Evolutionary conservation across 2,113 vertebrate species (phyloP).

Genomic region (Acanthochromis polyacanthus): DNA sequence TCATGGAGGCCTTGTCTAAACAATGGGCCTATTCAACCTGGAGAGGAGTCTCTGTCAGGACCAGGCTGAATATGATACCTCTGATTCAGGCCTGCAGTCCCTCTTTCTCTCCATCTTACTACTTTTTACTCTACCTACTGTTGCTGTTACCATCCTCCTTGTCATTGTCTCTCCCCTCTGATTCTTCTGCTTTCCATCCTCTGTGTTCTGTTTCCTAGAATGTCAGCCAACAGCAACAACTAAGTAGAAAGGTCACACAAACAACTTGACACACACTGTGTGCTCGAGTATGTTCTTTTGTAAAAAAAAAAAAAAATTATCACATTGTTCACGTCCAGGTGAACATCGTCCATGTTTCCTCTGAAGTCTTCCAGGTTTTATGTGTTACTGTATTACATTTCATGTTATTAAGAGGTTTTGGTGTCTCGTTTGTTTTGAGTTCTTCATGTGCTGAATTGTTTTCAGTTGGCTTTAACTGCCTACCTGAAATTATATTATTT

Average conservation of each 20-base stretch:
- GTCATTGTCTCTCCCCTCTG: constrained; percentile 1
- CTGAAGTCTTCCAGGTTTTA: constrained; percentile 18
- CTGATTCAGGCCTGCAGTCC: constrained; percentile 74
- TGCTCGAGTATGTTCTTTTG: constrained; percentile 7
- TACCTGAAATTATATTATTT: neutral
- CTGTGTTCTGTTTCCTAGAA: constrained; percentile 10
- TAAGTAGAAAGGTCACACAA: neutral
- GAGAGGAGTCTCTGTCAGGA: constrained; percentile 79
- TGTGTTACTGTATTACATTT: constrained; percentile 18
- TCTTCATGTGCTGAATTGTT: neutral
- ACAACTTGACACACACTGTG: neutral
- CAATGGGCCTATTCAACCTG: constrained; percentile 83
- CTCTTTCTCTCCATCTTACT: constrained; percentile 49
- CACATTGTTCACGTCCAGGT: constrained; percentile 16
- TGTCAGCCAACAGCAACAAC: constrained; percentile 10
- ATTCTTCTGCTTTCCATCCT: neutral
- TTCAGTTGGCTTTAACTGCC: neutral
- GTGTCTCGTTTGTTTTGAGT: constrained; percentile 39
- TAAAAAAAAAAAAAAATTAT: neutral
- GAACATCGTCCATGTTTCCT: constrained; percentile 31
- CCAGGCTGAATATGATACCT: constrained; percentile 81
- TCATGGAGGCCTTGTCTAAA: constrained; percentile 80
- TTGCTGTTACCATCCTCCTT: constrained; percentile 9
- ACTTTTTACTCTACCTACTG: constrained; percentile 46
- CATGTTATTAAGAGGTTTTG: constrained; percentile 17